These are phyloP conservation scores for Phoeniculus purpureus DNA, from an alignment of 2,797 vertebrate genomes.

Conservation along the genomic window DNA sequence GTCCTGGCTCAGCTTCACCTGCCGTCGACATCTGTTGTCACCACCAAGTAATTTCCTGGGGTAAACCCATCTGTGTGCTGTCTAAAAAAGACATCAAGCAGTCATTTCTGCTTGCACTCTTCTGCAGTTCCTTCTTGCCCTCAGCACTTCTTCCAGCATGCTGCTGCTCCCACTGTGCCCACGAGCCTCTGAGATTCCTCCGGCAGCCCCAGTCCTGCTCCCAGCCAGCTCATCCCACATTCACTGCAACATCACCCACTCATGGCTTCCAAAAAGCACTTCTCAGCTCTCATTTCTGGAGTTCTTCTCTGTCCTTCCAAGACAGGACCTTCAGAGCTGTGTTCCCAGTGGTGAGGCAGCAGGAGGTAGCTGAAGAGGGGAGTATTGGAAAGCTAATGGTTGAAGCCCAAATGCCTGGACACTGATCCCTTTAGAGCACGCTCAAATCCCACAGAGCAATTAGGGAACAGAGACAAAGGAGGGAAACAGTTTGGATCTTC, in stretches of 20 bases:
- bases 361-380: neutral
- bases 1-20: neutral
- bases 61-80: neutral
- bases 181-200: fast-evolving
- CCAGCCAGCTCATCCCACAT: neutral
- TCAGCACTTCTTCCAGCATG: neutral
- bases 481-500: neutral
- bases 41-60: neutral
- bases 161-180: neutral
- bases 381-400: neutral
- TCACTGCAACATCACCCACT: neutral
- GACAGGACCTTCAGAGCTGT: neutral
- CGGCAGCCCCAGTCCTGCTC: neutral
- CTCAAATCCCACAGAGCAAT: neutral
- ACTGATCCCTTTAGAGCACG: neutral
- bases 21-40: conserved; percentile 9
- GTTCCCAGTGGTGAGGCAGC: neutral
- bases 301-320: neutral
- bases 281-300: neutral
- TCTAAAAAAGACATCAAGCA: conserved; percentile 1
- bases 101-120: neutral
- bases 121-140: neutral
- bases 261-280: neutral
- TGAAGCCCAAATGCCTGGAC: neutral
- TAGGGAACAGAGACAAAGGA: neutral